Evolutionary conservation across 2,113 vertebrate genomes (phyloP).

Genomic region (Sander lucioperca): DNA sequence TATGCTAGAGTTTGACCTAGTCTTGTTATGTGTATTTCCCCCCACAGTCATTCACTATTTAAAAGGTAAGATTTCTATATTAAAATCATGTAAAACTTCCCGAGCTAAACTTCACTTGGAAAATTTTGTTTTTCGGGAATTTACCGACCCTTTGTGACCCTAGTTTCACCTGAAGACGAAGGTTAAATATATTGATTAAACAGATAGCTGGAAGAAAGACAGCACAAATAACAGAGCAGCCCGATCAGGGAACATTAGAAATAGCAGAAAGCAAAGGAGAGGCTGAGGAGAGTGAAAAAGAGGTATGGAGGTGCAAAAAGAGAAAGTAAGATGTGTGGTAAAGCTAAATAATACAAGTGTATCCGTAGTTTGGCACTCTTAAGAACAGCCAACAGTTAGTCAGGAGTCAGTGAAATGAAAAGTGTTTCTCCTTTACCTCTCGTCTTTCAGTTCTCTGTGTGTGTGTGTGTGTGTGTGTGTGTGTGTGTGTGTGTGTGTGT

Average conservation of each 20-base stretch:
- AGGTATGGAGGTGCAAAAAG: not conserved
- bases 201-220: not conserved
- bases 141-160: not conserved
- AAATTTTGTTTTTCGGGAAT: not conserved
- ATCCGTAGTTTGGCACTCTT: not conserved
- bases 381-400: slow-evolving; percentile 21
- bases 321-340: not conserved
- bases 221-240: not conserved
- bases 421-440: slow-evolving; percentile 15
- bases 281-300: not conserved
- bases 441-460: not conserved
- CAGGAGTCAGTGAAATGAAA: slow-evolving; percentile 10
- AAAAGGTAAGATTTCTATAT: not conserved
- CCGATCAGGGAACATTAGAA: not conserved
- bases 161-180: not conserved
- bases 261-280: not conserved
- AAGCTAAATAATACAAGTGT: slow-evolving; percentile 34
- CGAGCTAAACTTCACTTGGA: not conserved
- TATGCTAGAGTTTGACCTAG: not conserved
- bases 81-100: not conserved
- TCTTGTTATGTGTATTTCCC: not conserved
- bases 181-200: not conserved
- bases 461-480: not conserved
- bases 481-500: not conserved
- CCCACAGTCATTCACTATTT: not conserved